These are phyloP conservation scores for Xerus rutilus DNA, from an alignment of 2,797 vertebrate genomes.

Conservation along the genomic window DNA sequence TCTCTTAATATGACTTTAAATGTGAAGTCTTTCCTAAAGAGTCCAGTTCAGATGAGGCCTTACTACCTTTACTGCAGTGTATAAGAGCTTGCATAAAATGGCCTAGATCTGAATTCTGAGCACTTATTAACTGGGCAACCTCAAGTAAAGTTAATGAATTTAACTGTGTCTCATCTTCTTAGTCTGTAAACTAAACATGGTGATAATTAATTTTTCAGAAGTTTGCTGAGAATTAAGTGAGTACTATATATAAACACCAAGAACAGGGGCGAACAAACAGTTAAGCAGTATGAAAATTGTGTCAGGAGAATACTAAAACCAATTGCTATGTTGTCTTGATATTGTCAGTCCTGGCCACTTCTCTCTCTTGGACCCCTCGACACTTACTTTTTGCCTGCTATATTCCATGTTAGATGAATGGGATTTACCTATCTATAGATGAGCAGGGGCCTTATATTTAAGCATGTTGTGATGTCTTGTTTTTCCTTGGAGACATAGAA, in stretches of 20 bases:
- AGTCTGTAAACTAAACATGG: not conserved
- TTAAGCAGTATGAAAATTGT: not conserved
- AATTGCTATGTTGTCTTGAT: not conserved
- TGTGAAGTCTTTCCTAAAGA: not conserved
- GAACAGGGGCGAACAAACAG: not conserved
- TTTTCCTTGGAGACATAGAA: not conserved
- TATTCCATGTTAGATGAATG: not conserved
- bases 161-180: conserved; percentile 6
- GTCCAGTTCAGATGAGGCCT: not conserved
- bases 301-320: not conserved
- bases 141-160: conserved; percentile 45
- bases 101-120: not conserved
- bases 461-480: not conserved
- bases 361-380: too few relatives aligned
- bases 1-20: not conserved
- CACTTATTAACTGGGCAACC: not conserved
- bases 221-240: not conserved
- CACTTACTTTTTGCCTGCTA: not conserved
- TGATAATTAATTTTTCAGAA: not conserved
- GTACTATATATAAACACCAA: not conserved
- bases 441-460: not conserved
- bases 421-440: not conserved
- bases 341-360: not conserved
- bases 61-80: not conserved
- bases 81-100: not conserved